These are phyloP conservation scores for Saguinus imperator DNA, from an alignment of 2,113 vertebrate species.

Conservation along the genomic window DNA sequence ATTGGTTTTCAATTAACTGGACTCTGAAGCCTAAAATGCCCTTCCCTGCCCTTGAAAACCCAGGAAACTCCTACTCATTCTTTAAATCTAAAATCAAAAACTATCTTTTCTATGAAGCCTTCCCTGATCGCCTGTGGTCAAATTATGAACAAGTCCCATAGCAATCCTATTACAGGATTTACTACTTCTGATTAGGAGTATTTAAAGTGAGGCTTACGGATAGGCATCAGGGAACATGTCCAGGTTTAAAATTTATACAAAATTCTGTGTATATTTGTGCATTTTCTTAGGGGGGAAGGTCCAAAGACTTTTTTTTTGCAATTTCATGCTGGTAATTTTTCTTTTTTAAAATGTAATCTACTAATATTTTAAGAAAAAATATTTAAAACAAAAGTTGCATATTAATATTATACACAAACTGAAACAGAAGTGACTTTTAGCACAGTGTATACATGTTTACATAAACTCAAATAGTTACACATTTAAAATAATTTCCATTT, in stretches of 20 bases:
- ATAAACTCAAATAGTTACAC: constrained; percentile 75
- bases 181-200: not conserved
- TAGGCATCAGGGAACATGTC: not conserved
- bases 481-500: constrained; percentile 83
- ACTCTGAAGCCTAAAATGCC: not conserved
- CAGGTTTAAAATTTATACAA: not conserved
- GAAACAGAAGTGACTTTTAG: constrained; percentile 81
- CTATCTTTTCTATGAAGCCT: not conserved
- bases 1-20: constrained; percentile 6
- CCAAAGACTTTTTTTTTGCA: constrained; percentile 52
- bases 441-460: constrained; percentile 83
- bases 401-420: constrained; percentile 80
- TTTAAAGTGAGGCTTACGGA: not conserved
- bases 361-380: constrained; percentile 78
- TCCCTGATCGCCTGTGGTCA: not conserved
- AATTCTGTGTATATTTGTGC: not conserved
- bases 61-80: not conserved
- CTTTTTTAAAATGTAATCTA: constrained; percentile 77
- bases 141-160: not conserved
- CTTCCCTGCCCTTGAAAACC: not conserved
- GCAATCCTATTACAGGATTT: not conserved
- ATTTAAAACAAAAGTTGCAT: constrained; percentile 81
- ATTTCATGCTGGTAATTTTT: constrained; percentile 86
- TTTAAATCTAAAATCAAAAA: constrained; percentile 1
- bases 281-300: not conserved